Percentiles rank a stretch among this genome's conserved stretches.
Evolutionary conservation across 2,888 invertebrate species (phyloP).

Genomic region (Mamestra brassicae): DNA sequence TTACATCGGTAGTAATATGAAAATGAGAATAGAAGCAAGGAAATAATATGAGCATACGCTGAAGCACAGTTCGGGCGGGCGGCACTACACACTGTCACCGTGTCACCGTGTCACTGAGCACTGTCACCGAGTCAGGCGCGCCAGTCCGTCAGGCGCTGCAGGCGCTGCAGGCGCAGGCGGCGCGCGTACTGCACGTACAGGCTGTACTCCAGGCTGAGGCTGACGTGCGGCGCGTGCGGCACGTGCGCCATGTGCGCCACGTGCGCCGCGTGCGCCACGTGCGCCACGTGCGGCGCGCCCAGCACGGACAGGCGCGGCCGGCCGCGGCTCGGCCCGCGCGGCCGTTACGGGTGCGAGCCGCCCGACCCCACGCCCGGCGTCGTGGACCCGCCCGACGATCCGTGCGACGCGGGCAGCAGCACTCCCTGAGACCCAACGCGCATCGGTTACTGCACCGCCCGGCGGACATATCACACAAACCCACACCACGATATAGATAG

Average conservation of each 20-base stretch:
- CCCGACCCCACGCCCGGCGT: conserved; percentile 76
- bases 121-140: conserved; percentile 21
- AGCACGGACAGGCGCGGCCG: conserved; percentile 16
- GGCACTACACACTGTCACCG: conserved; percentile 11
- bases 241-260: not conserved
- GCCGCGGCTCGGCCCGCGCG: conserved; percentile 50
- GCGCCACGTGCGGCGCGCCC: conserved; percentile 54
- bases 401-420: conserved; percentile 78
- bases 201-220: conserved; percentile 45
- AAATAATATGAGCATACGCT: conserved; percentile 47
- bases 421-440: conserved; percentile 70
- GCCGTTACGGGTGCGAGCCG: conserved; percentile 76
- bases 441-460: not conserved
- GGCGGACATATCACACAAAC: not conserved
- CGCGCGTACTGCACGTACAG: conserved; percentile 44
- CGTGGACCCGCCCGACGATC: conserved; percentile 75
- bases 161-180: conserved; percentile 13
- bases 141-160: conserved; percentile 12
- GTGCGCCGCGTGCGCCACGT: conserved; percentile 37
- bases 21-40: conserved; percentile 58
- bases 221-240: conserved; percentile 21
- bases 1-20: conserved; percentile 47
- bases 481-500: conserved; percentile 25
- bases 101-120: conserved; percentile 5
- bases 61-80: conserved; percentile 33